Evolutionary conservation across 2,113 vertebrate genomes (phyloP).

Genomic region (Ondatra zibethicus): DNA sequence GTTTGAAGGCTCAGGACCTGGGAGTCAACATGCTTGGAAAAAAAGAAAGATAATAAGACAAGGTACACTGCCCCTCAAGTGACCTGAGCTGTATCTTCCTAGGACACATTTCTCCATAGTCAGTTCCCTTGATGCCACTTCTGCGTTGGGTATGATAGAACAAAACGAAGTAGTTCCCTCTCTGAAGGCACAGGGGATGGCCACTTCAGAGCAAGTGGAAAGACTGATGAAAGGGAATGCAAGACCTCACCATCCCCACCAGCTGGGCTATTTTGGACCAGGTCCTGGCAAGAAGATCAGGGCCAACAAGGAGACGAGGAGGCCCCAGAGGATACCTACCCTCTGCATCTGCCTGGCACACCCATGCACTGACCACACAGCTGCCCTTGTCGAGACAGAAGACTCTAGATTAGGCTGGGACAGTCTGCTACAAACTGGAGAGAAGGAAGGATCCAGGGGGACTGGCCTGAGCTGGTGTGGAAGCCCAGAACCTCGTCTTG

Average conservation of each 20-base stretch:
- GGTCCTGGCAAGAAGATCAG: background rate
- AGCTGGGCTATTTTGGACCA: background rate
- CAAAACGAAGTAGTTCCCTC: background rate
- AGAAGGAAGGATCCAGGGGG: background rate
- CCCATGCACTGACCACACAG: background rate
- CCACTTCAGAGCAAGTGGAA: background rate
- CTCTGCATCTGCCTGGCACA: background rate
- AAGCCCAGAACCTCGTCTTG: background rate
- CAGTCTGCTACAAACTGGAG: too few relatives aligned
- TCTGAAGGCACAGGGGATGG: background rate
- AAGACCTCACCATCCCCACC: background rate
- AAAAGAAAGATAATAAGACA: background rate
- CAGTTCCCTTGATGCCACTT: background rate
- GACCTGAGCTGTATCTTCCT: background rate
- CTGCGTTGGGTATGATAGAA: fast-evolving
- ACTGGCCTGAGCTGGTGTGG: background rate
- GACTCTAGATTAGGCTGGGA: background rate
- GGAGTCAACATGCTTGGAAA: background rate
- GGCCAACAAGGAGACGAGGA: background rate
- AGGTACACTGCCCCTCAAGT: background rate
- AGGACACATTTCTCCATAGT: background rate
- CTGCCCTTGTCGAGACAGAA: background rate
- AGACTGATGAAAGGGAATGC: background rate
- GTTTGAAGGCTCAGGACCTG: background rate
- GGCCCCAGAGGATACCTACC: background rate